These are phyloP conservation scores for Chrysina gloriosa DNA, from an alignment of 2,888 invertebrate genomes.

Conservation along the genomic window DNA sequence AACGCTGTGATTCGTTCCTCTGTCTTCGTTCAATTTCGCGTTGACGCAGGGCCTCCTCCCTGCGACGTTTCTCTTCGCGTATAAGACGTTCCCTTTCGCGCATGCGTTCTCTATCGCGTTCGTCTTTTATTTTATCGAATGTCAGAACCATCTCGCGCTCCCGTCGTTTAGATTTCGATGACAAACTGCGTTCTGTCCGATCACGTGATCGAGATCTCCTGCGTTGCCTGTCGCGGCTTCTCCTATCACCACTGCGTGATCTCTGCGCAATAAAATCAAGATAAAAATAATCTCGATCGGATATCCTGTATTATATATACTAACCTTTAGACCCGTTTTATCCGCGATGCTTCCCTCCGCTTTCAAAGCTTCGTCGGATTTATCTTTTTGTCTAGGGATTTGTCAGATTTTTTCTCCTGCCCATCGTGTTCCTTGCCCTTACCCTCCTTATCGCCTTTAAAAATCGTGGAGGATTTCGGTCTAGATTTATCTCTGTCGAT, in stretches of 20 bases:
- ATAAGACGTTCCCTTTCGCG: constrained; percentile 82
- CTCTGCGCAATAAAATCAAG: constrained; percentile 52
- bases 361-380: constrained; percentile 39
- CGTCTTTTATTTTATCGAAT: constrained; percentile 85
- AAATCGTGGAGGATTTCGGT: constrained; percentile 1
- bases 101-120: constrained; percentile 78
- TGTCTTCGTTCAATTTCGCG: constrained; percentile 85
- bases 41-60: constrained; percentile 81
- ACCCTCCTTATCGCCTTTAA: constrained; percentile 32
- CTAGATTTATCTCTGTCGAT: constrained; percentile 39
- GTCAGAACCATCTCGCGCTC: constrained; percentile 76
- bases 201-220: constrained; percentile 54
- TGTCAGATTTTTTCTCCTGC: constrained; percentile 41
- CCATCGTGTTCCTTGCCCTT: constrained; percentile 39
- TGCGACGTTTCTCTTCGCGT: constrained; percentile 84
- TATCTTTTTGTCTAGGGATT: constrained; percentile 43
- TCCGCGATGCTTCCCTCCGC: constrained; percentile 17
- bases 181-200: constrained; percentile 53
- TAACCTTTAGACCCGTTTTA: neutral
- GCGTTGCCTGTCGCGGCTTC: constrained; percentile 47
- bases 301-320: neutral
- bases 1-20: constrained; percentile 84
- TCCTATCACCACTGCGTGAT: constrained; percentile 58
- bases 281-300: neutral
- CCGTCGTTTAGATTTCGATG: constrained; percentile 53